Evolutionary conservation across 2,797 vertebrate genomes (phyloP), one percentile per base, ranked within the genome.

Genomic region (Fistularia tabacaria): DNA sequence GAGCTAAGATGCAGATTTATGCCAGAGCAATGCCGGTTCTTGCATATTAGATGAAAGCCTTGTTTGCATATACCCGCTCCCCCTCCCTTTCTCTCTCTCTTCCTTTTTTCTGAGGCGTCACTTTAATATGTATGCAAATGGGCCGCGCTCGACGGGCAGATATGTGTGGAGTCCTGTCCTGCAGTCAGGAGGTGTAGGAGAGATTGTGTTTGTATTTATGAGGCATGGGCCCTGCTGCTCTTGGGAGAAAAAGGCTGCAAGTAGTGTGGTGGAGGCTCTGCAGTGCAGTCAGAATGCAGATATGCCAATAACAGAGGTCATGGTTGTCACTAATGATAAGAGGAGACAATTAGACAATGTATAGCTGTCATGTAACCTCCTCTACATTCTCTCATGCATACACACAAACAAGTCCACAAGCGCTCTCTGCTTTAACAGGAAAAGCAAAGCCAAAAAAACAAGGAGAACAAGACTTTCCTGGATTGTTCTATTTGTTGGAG

Each of bases 111-210:
- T 90, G 92, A 89, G 86, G 92, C 93, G 90, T 92, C 89, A 91
- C 92, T 95, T 90, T 96, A 95, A 96, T 96, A 95, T 95, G 94
- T 94, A 95, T 96, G 94, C 93, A 95, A 95, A 95, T 96, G 91
- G 87, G 85, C 86, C 90, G 88, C 87, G 90, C 91, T 91, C 92
- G 90, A 90, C 88, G 89, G 90, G 89, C 88, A 88, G 90, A 90
- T 87, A 86, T 92, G 91, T 92, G 88, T 91, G 90, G 90, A 91
- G 91, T 87, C 89, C 92, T 84, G 85, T 87, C 83, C 85, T 92
- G 91, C 92, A 93, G 93, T 92, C 92, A 90, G 93, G 87, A 91
- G 90, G 90, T 86, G 86, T 84, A 87, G 85, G 81, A 85, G 85
- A 87, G 81, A 90, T 85, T 84, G 87, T 85, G 85, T 89, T 90